A percentile compares a stretch with the other conserved stretches of the same genome.
These are phyloP conservation scores for Drosophila funebris DNA, from an alignment of 1,140 invertebrate genomes.

Conservation along the genomic window DNA sequence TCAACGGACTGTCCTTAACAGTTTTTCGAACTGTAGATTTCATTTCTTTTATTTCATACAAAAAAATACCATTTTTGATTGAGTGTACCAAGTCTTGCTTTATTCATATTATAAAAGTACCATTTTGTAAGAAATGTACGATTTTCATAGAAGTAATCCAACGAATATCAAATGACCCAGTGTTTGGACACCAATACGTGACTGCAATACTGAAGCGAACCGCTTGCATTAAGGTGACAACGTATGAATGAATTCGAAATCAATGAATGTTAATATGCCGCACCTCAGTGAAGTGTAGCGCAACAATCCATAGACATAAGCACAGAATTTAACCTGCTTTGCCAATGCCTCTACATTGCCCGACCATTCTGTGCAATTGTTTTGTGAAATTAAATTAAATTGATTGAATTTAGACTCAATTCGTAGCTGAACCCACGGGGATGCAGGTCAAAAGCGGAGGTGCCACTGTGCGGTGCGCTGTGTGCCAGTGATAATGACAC, in stretches of 20 bases:
- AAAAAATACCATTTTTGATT: no score
- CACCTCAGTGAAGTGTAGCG: no score
- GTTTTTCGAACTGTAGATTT: no score
- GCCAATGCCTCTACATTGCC: neutral
- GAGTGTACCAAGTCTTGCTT: no score
- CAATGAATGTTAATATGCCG: neutral
- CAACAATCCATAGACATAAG: neutral
- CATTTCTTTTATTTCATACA: no score
- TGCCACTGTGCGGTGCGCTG: neutral
- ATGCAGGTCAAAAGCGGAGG: slow-evolving; percentile 1
- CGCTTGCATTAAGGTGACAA: neutral
- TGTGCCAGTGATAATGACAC: slow-evolving; percentile 27
- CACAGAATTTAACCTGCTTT: slow-evolving; percentile 6
- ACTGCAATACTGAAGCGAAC: no score
- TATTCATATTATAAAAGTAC: no score
- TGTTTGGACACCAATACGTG: no score
- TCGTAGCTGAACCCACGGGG: slow-evolving; percentile 5
- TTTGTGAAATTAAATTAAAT: slow-evolving; percentile 20
- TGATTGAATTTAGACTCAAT: slow-evolving; percentile 14
- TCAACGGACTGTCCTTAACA: no score
- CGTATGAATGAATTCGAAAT: neutral
- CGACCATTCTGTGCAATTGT: slow-evolving; percentile 1
- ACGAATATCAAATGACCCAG: no score
- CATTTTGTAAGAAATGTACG: no score
- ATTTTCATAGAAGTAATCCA: no score